Evolutionary conservation across 2,113 vertebrate genomes (phyloP).

Genomic region (Rallus limicola): DNA sequence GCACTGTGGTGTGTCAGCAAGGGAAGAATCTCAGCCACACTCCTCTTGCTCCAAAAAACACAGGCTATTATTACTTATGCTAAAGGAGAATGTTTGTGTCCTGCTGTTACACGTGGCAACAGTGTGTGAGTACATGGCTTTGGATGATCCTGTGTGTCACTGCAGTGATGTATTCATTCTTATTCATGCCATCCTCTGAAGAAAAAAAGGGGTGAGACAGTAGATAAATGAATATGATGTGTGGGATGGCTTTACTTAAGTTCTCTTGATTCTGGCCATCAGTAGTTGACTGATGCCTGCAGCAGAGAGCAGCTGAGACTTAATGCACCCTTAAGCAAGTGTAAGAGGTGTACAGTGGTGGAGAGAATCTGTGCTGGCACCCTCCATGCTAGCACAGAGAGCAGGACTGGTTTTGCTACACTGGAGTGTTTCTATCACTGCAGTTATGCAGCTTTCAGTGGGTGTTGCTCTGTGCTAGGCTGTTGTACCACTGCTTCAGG

Average conservation of each 20-base stretch:
- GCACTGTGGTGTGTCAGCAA: slow-evolving; percentile 13
- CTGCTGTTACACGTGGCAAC: background rate
- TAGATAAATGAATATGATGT: background rate
- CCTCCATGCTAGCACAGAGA: background rate
- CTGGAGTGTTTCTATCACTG: background rate
- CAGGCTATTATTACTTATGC: background rate
- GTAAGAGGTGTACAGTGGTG: background rate
- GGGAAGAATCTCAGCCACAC: background rate
- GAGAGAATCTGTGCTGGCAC: background rate
- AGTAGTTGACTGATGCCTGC: background rate
- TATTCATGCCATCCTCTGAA: background rate
- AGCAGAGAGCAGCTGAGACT: background rate
- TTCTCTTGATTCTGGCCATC: background rate
- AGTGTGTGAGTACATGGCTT: background rate
- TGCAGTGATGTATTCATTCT: background rate
- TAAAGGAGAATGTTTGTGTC: background rate
- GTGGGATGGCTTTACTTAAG: background rate
- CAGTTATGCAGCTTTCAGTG: background rate
- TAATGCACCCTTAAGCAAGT: background rate
- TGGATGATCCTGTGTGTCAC: background rate
- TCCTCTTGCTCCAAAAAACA: background rate
- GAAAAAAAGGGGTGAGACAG: background rate
- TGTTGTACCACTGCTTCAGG: background rate
- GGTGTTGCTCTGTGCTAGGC: background rate
- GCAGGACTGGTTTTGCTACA: background rate